Evolutionary conservation across 1,140 invertebrate species (phyloP), one percentile per base, ranked within the genome.

Genomic region (Phortica variegata): DNA sequence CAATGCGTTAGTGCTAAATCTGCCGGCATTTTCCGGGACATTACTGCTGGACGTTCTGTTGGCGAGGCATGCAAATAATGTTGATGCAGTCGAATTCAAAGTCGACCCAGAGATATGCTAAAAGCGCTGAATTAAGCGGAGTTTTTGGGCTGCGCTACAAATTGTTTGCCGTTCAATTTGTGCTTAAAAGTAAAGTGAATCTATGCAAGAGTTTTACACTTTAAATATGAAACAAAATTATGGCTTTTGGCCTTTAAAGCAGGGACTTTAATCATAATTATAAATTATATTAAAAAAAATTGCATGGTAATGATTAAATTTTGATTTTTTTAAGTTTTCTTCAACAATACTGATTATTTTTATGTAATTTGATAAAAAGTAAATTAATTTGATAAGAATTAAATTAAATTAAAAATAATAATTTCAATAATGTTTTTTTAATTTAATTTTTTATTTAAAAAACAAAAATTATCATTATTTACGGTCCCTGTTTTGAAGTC

Each of bases 51-150:
- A 7, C 6, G 26, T 6, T 29, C 6, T 29, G 26, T n/a, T n/a
- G n/a, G n/a, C n/a, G n/a, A 29, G 26, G 6, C 26, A 6, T 29
- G 26, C 6, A 52, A n/a, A 12, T 19, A n/a, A n/a, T n/a, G n/a
- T 32, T 9, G 29, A 53, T 39, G 50, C 56, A 45, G 65, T 61
- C 61, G 61, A 65, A 65, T 65, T 61, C 61, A 65, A 58, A 61
- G 15, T 6, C 26, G 26, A 29, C 26, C 26, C 32, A 42, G 21
- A 26, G 13, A 10, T 18, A 21, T 5, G 3, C 10, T 21, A 19
- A 18, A 36, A 10, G 15, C 12, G 8, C 46, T 38, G 50, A 36
- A 20, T 7, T 12, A 8, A 12, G 7, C 12, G 12, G 7, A 31
- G 29, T 31, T 12, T 31, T 31, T 31, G 7, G 7, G 12, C 7